Evolutionary conservation across 2,888 invertebrate species (phyloP), one percentile per base, ranked within the genome.

Genomic region (Xanthostigma xanthostigma): DNA sequence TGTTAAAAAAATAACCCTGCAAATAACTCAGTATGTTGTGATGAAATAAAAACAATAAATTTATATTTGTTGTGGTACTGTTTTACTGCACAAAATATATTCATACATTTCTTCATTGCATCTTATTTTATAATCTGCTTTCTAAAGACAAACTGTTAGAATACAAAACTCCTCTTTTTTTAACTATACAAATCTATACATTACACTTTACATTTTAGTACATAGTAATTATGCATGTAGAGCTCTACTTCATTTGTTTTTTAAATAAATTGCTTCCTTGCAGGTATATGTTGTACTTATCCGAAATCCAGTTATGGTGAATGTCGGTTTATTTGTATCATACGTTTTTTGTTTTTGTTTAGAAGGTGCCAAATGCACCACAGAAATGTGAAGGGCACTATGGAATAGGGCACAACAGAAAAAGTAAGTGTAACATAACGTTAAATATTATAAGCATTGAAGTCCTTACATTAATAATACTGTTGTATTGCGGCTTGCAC

Each of bases 31-130:
- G 3, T 6, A 27, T 27, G 27, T 6, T 27, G 27, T 27, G 27
- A 27, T 27, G 3, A 27, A 27, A 27, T 27, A 27, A 27, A 27
- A 27, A 27, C 27, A 27, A 27, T 27, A 27, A 27, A 27, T 27
- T 27, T 27, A 27, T 27, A 27, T 27, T 27, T 64, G 64, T 64
- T 61, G 62, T 63, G 62, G 64, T 64, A 65, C 61, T 62, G 61
- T 67, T 27, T 67, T 67, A 67, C 67, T 67, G 67, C 67, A 67
- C 67, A 67, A 67, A 67, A 67, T 67, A 67, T 67, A 67, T 66
- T 62, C 64, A 64, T 66, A 63, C 62, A 65, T 66, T 66, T 64
- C 62, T 64, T 64, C 66, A 66, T 64, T 65, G 64, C 64, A 63
- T 53, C 41, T 63, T 50, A 41, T 43, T 35, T 39, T 41, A 14